Conservation (phyloP, 1,140 invertebrate species). For the Bicyclus anynana region DNA sequence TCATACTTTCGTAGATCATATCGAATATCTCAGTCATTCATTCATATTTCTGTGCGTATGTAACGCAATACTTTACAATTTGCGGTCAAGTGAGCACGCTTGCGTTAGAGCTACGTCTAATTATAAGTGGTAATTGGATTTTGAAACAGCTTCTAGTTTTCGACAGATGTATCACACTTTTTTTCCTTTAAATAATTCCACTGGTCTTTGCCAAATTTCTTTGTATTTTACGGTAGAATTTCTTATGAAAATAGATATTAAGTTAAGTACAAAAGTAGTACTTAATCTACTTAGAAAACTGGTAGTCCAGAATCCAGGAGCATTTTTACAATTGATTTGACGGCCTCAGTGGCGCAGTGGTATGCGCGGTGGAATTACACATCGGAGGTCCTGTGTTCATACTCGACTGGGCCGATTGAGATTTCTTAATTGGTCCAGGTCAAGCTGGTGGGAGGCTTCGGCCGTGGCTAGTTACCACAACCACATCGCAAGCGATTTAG, state of each 20-base stretch:
- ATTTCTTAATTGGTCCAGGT: too few species aligned
- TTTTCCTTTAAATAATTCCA: neutral
- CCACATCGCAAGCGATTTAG: too few species aligned
- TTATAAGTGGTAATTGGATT: conserved; percentile 52
- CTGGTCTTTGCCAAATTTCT: neutral
- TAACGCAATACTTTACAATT: conserved; percentile 50
- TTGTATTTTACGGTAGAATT: neutral
- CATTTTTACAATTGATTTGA: too few species aligned
- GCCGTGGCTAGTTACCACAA: too few species aligned
- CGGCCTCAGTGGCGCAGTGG: too few species aligned
- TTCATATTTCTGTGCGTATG: conserved; percentile 42
- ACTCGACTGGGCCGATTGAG: too few species aligned
- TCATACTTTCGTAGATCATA: conserved; percentile 20
- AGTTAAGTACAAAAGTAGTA: neutral
- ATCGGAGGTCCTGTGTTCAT: too few species aligned
- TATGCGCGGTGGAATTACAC: too few species aligned
- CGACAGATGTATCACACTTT: conserved; percentile 38
- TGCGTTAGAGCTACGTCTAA: conserved; percentile 30
- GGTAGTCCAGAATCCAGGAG: too few species aligned
- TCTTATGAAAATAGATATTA: neutral
- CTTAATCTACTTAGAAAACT: too few species aligned
- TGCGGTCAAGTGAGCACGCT: conserved; percentile 56
- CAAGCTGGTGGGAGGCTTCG: too few species aligned
- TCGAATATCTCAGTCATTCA: conserved; percentile 46
- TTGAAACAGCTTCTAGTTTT: conserved; percentile 36